Evolutionary conservation across 2,113 vertebrate species (phyloP), one percentile per base, ranked within the genome.

Genomic region (Piprites chloris): DNA sequence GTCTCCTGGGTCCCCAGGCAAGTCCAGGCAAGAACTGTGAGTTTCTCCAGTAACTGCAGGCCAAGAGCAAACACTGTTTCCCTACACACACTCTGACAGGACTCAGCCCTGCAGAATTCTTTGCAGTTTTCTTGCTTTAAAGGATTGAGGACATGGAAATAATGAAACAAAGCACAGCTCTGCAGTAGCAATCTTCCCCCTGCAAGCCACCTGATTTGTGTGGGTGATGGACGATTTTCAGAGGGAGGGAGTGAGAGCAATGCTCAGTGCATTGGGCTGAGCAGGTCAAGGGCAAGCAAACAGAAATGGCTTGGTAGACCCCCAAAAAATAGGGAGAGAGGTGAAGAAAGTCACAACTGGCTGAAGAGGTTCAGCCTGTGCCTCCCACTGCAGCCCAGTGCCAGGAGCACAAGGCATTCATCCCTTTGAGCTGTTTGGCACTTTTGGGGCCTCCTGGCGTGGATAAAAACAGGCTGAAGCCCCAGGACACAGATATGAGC

Each of bases 41-140:
- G 98, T 98, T 98, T 98, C 98, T 98, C 89, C 98, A 98, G 98
- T 94, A 98, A 98, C 98, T 97, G 88, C 66, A 73, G 96, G 97
- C 95, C 97, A 46, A 75, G 94, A 94, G 94, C 94, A 87, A 96
- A 88, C 93, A 94, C 82, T 72, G 50, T 74, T 91, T 67, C 86
- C 90, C 87, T 8, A 35, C 78, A 30, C 66, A 18, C 14, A 2
- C 28, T 8, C 67, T 16, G 62, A 30, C 79, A 35, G 84, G 22
- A 95, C 83, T 24, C 85, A 89, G 37, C 71, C 66, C 90, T 88
- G 39, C 79, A 95, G 59, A 61, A 37, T 6, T 72, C 7, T 88
- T 46, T 87, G 26, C 84, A 11, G 3, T 90, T 74, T 69, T 61
- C 61, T 87, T 59, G 46, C 74, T 88, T 84, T 75, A 44, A 50